Percentiles rank a stretch among this genome's conserved stretches.
Evolutionary conservation across 2,888 invertebrate species (phyloP).

Genomic region (Lasioglossum calceatum): DNA sequence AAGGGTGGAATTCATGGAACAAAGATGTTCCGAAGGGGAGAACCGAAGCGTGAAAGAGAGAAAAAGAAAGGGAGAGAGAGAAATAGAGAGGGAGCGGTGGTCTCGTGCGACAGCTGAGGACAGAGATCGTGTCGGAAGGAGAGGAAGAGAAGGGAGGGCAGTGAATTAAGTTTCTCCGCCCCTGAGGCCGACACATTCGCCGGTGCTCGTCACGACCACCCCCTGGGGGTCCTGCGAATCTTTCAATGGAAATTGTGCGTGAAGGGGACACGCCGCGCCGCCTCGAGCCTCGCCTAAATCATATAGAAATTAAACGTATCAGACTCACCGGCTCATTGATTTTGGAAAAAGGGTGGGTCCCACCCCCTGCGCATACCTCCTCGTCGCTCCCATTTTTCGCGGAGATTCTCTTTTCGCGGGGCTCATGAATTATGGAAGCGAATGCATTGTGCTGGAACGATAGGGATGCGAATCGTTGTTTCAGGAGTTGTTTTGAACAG

Average conservation of each 20-base stretch:
- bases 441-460: neutral
- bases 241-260: slow-evolving; percentile 70
- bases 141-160: slow-evolving; percentile 65
- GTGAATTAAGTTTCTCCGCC: slow-evolving; percentile 76
- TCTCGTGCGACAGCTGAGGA: slow-evolving; percentile 25
- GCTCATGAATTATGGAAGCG: neutral
- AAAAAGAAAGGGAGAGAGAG: neutral
- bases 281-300: slow-evolving; percentile 51
- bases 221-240: slow-evolving; percentile 69
- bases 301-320: neutral
- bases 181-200: slow-evolving; percentile 74
- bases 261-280: slow-evolving; percentile 65
- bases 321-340: neutral
- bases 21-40: slow-evolving; percentile 16
- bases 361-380: neutral
- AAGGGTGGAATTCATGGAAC: slow-evolving; percentile 26
- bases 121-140: slow-evolving; percentile 26
- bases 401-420: neutral
- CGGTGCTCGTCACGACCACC: slow-evolving; percentile 72
- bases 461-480: neutral
- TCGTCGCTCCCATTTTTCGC: neutral
- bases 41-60: neutral
- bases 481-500: neutral
- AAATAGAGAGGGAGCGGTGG: neutral
- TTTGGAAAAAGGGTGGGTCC: neutral